Conservation (phyloP, 2,113 vertebrate genomes). For the human region DNA sequence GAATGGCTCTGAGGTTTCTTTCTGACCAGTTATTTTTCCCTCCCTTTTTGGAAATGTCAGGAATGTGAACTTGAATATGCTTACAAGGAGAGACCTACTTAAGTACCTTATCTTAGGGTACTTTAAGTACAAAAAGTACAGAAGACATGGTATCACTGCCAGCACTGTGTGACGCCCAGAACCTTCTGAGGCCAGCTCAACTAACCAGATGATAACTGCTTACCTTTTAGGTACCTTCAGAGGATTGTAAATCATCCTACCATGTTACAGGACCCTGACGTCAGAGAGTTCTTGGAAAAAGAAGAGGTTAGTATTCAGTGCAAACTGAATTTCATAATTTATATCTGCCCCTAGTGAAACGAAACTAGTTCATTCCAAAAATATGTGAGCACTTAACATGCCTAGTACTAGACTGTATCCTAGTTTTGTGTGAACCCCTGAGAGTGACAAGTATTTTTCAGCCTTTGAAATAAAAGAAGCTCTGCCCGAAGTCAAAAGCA, state of each 20-base stretch:
- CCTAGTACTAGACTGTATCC: neutral
- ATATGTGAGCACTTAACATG: neutral
- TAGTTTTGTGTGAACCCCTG: neutral
- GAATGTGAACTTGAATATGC: slow-evolving; percentile 27
- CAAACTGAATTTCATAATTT: neutral
- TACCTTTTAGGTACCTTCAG: slow-evolving; percentile 90
- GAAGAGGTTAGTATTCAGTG: slow-evolving; percentile 89
- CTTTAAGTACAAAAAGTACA: neutral
- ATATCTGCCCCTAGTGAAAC: neutral
- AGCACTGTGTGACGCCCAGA: neutral
- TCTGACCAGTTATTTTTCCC: neutral
- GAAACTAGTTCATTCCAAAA: neutral
- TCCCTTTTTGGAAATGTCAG: slow-evolving; percentile 41
- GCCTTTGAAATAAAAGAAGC: slow-evolving; percentile 30
- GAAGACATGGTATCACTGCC: neutral
- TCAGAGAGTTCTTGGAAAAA: slow-evolving; percentile 97
- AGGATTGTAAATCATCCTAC: slow-evolving; percentile 94
- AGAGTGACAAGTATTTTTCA: neutral
- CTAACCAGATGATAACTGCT: slow-evolving; percentile 15
- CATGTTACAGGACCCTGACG: slow-evolving; percentile 95
- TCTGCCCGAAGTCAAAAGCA: neutral
- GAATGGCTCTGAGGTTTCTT: neutral
- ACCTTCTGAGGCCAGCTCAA: neutral
- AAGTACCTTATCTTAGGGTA: neutral
- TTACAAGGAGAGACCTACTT: neutral